Conservation (phyloP, 2,113 vertebrate genomes). For the Ceratotherium simum region DNA sequence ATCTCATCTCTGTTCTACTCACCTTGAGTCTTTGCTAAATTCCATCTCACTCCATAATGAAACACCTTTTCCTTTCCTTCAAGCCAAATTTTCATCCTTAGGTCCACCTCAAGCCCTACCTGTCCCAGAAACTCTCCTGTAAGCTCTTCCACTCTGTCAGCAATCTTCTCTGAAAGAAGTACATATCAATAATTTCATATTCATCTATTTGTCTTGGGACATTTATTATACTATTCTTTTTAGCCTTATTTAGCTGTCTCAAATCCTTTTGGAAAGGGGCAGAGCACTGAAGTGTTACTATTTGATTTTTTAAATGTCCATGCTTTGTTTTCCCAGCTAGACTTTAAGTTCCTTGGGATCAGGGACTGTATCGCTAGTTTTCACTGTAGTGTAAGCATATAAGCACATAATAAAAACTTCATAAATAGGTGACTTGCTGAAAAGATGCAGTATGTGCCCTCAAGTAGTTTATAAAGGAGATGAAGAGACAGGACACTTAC, state of each 20-base stretch:
- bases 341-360: conserved; percentile 35
- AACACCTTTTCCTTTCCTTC: neutral
- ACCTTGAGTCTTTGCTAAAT: neutral
- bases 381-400: neutral
- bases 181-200: neutral
- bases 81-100: neutral
- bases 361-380: neutral
- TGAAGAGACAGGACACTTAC: neutral
- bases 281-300: neutral
- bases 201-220: neutral
- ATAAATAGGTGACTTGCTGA: neutral
- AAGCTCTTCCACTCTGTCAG: neutral
- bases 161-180: neutral
- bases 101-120: neutral
- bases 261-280: neutral
- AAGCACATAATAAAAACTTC: neutral
- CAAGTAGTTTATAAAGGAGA: conserved; percentile 25
- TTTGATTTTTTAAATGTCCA: conserved; percentile 20
- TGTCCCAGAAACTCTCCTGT: conserved; percentile 36
- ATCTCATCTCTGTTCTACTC: neutral
- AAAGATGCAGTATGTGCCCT: conserved; percentile 18
- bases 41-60: neutral
- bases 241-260: neutral
- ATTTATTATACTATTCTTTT: neutral
- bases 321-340: conserved; percentile 26